Percentiles rank a stretch among this genome's conserved stretches.
phyloP scores from a whole-genome alignment of 2,797 vertebrate genomes.

The Pangasius sanitwongsei region DNA sequence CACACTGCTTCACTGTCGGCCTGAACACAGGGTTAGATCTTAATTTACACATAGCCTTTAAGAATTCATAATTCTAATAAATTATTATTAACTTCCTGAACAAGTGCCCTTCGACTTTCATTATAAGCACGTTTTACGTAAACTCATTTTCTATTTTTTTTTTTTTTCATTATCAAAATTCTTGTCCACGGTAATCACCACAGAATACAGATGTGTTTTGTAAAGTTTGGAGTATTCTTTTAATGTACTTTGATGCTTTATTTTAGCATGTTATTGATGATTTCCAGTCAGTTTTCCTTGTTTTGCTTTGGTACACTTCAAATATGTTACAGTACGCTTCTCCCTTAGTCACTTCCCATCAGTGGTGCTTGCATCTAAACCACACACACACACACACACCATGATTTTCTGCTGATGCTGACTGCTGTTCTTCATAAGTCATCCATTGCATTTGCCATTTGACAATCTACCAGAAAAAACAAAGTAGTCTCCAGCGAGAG shows the following conservation, averaged over 20 bases:
- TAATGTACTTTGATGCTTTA: neutral
- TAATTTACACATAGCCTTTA: neutral
- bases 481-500: slow-evolving; percentile 27
- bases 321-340: neutral
- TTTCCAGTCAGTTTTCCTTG: neutral
- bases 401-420: neutral
- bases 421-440: slow-evolving; percentile 25
- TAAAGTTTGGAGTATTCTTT: neutral
- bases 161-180: neutral
- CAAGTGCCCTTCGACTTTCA: neutral
- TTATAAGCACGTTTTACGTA: neutral
- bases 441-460: slow-evolving; percentile 20
- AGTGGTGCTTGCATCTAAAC: neutral
- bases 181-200: neutral
- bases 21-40: neutral
- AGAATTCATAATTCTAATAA: neutral
- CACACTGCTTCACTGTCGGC: neutral
- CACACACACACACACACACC: neutral
- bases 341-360: slow-evolving; percentile 15
- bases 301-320: neutral
- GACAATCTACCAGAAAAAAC: slow-evolving; percentile 32
- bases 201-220: neutral
- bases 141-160: neutral
- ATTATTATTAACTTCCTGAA: neutral
- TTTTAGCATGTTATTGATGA: neutral